These are phyloP conservation scores for Lerema accius DNA, from an alignment of 1,140 invertebrate genomes.

Conservation along the genomic window DNA sequence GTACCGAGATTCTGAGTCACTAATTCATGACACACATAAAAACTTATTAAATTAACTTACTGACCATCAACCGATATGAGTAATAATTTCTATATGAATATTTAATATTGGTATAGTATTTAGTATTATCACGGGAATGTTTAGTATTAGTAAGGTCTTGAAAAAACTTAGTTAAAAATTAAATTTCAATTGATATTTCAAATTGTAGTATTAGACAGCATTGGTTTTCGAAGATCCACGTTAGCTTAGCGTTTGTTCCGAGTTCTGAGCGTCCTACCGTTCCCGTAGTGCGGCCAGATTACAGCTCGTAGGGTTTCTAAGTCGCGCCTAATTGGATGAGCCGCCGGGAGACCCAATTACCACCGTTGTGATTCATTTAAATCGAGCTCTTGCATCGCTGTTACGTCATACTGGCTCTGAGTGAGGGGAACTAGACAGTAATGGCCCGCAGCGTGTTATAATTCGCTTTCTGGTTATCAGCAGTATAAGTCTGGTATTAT, in stretches of 20 bases:
- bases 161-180: background rate
- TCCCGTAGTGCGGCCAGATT: conserved; percentile 54
- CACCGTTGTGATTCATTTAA: conserved; percentile 78
- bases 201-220: background rate
- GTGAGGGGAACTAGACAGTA: too few species aligned
- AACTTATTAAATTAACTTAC: too few species aligned
- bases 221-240: background rate
- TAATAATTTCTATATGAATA: too few species aligned
- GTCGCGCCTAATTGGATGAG: conserved; percentile 79
- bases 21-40: too few species aligned
- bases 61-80: too few species aligned
- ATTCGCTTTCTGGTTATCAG: too few species aligned
- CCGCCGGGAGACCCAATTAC: conserved; percentile 72
- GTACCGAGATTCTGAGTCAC: too few species aligned
- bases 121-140: too few species aligned
- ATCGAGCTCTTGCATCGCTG: conserved; percentile 69
- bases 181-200: background rate
- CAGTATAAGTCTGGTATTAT: too few species aligned
- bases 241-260: background rate
- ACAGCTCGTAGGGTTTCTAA: conserved; percentile 72
- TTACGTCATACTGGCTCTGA: background rate
- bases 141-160: too few species aligned
- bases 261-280: background rate
- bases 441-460: too few species aligned
- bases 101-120: too few species aligned